Conservation (phyloP, 2,113 vertebrate species). For the Thalassoma bifasciatum region DNA sequence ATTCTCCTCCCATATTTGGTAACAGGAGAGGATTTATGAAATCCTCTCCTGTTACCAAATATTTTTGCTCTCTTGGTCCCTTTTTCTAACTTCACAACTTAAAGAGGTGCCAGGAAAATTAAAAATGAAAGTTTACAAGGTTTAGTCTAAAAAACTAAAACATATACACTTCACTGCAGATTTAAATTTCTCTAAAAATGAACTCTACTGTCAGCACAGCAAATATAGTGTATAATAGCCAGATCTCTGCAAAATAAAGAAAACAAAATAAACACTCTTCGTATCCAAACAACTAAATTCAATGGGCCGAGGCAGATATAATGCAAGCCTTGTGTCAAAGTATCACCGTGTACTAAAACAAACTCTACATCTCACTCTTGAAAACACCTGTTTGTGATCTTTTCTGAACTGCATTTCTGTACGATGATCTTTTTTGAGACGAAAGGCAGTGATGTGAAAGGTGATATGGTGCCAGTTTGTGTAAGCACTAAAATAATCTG, state of each 20-base stretch:
- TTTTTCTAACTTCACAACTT: constrained; percentile 24
- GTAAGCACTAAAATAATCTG: constrained; percentile 50
- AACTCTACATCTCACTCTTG: not conserved
- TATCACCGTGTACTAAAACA: not conserved
- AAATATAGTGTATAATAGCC: constrained; percentile 21
- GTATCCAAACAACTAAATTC: constrained; percentile 11
- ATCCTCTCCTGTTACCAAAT: not conserved
- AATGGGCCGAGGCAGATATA: constrained; percentile 1
- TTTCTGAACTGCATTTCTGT: constrained; percentile 4
- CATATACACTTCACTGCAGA: not conserved
- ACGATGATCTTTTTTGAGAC: not conserved
- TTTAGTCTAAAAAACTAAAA: not conserved
- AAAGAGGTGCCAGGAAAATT: not conserved
- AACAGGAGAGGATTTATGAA: not conserved
- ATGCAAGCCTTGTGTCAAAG: not conserved
- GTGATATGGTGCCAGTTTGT: constrained; percentile 35
- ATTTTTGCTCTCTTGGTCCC: constrained; percentile 10
- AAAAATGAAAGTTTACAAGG: not conserved
- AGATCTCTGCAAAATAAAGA: constrained; percentile 16
- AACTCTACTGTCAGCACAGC: constrained; percentile 10
- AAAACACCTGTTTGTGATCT: constrained; percentile 1
- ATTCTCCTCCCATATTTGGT: constrained; percentile 7
- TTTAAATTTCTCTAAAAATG: not conserved
- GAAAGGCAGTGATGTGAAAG: constrained; percentile 52
- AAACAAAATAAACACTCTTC: not conserved